These are phyloP conservation scores for Riptortus pedestris DNA, from an alignment of 1,140 invertebrate genomes.

Conservation along the genomic window DNA sequence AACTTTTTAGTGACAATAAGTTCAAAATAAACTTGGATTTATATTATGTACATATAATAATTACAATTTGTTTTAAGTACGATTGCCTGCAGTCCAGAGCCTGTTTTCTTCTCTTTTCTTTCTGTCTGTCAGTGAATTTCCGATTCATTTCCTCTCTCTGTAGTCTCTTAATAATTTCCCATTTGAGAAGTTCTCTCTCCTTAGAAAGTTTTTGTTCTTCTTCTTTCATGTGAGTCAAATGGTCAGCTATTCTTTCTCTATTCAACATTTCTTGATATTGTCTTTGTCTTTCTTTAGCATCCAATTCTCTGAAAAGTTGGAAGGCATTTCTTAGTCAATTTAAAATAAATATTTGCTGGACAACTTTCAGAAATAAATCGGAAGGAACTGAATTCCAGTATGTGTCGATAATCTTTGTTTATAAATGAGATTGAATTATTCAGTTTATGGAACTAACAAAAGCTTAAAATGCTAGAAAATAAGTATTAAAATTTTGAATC, in stretches of 20 bases:
- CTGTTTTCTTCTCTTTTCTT: constrained; percentile 20
- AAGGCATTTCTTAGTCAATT: neutral
- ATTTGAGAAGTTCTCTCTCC: constrained; percentile 29
- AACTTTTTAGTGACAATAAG: too few relatives aligned
- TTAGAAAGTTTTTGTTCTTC: constrained; percentile 22
- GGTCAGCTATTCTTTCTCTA: constrained; percentile 24
- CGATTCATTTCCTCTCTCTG: constrained; percentile 26
- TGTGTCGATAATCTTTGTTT: too few relatives aligned
- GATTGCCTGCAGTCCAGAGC: constrained; percentile 8
- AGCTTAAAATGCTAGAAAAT: too few relatives aligned
- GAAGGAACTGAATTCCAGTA: too few relatives aligned
- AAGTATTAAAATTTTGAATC: too few relatives aligned
- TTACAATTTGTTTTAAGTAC: constrained; percentile 13
- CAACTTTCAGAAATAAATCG: too few relatives aligned
- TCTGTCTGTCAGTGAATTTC: constrained; percentile 21
- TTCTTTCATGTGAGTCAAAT: constrained; percentile 22
- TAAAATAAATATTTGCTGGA: too few relatives aligned
- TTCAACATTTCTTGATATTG: constrained; percentile 18
- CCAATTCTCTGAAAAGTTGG: neutral
- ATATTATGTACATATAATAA: neutral
- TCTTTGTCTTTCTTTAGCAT: constrained; percentile 20
- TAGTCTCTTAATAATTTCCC: constrained; percentile 30
- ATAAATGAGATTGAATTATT: too few relatives aligned
- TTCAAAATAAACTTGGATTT: too few relatives aligned
- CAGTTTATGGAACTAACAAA: too few relatives aligned